Evolutionary conservation across 1,140 invertebrate genomes (phyloP).

Genomic region (Hylaeus volcanicus): DNA sequence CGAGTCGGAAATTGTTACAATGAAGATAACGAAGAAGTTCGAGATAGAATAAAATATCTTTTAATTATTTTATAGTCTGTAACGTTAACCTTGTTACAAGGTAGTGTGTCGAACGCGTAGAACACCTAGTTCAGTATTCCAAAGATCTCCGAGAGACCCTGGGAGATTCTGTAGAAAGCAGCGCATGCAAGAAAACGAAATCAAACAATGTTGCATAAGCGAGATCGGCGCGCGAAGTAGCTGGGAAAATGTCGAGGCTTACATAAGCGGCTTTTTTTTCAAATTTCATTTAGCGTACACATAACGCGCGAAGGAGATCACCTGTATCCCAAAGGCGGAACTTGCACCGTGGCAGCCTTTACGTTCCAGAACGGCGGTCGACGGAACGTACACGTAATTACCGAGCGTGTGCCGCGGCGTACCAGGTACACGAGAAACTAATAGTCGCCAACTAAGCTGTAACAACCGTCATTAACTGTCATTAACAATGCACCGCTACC

Average conservation of each 20-base stretch:
- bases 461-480: conserved; percentile 78
- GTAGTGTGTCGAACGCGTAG: too few relatives aligned
- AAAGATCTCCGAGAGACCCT: not conserved
- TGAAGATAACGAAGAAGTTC: too few relatives aligned
- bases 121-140: too few relatives aligned
- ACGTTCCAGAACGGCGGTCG: conserved; percentile 40
- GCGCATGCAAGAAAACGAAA: not conserved
- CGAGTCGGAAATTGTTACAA: too few relatives aligned
- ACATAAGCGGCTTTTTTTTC: conserved; percentile 25
- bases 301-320: conserved; percentile 39
- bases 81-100: too few relatives aligned
- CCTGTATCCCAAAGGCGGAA: conserved; percentile 28
- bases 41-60: too few relatives aligned
- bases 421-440: conserved; percentile 72
- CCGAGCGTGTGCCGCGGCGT: conserved; percentile 68
- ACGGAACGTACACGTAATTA: conserved; percentile 62
- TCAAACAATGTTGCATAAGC: conserved; percentile 16
- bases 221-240: not conserved
- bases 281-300: conserved; percentile 4
- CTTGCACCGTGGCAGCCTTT: conserved; percentile 14
- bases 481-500: conserved; percentile 77
- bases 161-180: not conserved
- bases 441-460: conserved; percentile 69
- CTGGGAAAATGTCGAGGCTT: conserved; percentile 31
- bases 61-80: too few relatives aligned